These are phyloP conservation scores for Caranx ignobilis DNA, from an alignment of 2,113 vertebrate species.

Conservation along the genomic window DNA sequence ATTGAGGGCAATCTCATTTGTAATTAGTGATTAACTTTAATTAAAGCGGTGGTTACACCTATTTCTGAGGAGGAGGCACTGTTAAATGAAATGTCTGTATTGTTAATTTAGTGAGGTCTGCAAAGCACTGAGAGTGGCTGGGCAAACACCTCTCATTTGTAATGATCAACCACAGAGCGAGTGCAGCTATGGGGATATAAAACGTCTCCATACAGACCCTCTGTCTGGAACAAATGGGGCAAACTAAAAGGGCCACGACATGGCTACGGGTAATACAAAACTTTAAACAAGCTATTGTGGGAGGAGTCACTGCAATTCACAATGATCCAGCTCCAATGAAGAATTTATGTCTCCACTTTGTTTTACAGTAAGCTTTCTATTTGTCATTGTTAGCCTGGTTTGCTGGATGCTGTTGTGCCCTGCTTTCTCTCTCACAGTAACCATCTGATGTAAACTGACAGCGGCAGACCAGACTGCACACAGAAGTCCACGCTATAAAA, in stretches of 20 bases:
- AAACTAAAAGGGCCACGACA: slow-evolving; percentile 50
- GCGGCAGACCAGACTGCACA: slow-evolving; percentile 11
- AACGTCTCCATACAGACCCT: slow-evolving; percentile 31
- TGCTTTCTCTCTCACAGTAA: slow-evolving; percentile 7
- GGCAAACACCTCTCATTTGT: slow-evolving; percentile 2
- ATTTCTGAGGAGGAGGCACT: not conserved
- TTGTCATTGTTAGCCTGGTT: slow-evolving; percentile 29
- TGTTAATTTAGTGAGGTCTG: slow-evolving; percentile 12
- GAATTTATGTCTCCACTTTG: slow-evolving; percentile 11
- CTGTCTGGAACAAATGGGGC: slow-evolving; percentile 60
- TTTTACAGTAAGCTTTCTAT: slow-evolving; percentile 20
- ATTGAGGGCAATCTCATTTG: not conserved
- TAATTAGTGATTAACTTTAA: not conserved
- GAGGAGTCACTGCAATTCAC: slow-evolving; percentile 39
- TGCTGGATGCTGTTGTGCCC: slow-evolving; percentile 3
- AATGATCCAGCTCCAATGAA: slow-evolving; percentile 19
- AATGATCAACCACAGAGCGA: slow-evolving; percentile 14
- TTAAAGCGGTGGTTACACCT: not conserved
- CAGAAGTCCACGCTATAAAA: slow-evolving; percentile 15
- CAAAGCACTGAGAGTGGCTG: slow-evolving; percentile 1
- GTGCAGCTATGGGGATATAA: slow-evolving; percentile 26
- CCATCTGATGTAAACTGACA: slow-evolving; percentile 14
- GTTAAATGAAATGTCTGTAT: not conserved
- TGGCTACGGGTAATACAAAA: slow-evolving; percentile 14
- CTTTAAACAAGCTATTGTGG: slow-evolving; percentile 31